Evolutionary conservation across 2,888 invertebrate genomes (phyloP), one percentile per base, ranked within the genome.

Genomic region (Leptopilina syphax): DNA sequence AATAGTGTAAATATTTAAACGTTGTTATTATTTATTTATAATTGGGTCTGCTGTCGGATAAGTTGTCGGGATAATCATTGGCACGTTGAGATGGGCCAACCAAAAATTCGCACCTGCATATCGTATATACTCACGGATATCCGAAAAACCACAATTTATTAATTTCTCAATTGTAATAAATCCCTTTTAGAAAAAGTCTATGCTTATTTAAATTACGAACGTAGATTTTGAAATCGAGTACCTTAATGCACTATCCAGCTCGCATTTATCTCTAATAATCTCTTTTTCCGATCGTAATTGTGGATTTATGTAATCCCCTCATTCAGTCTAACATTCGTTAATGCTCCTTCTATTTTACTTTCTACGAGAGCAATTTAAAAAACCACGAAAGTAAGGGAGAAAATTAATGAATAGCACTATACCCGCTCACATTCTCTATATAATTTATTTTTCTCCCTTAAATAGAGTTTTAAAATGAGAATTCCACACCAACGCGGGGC

Each of bases 251-350:
- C 63, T 24, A 63, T 70, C 13, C 13, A 1, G 1, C 70, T 54
- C 50, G 50, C 12, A 70, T 70, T 50, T 54, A 50, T 27, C 70
- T 50, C 50, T 27, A 70, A 70, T 70, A 70, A 70, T 70, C 70
- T 63, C 63, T 54, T 34, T 13, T 70, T 70, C 54, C 54, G 27
- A 54, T 24, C 70, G 50, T 70, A 50, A 70, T 70, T 70, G 54
- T 13, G 70, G 70, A 70, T 70, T 70, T 70, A 70, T 70, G 54
- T 70, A 70, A 70, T 70, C 70, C 70, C 50, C 70, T 54, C 70
- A 54, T 70, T 54, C 70, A 70, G 54, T 34, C 54, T 70, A 70
- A 54, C n/a, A 27, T 70, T 70, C 70, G 27, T 54, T 70, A 70
- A 70, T 70, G 50, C 13, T 70, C 70, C 50, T 70, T 70, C 27